Conservation (phyloP, 2,888 invertebrate species). For the Caradrina clavipalpis region DNA sequence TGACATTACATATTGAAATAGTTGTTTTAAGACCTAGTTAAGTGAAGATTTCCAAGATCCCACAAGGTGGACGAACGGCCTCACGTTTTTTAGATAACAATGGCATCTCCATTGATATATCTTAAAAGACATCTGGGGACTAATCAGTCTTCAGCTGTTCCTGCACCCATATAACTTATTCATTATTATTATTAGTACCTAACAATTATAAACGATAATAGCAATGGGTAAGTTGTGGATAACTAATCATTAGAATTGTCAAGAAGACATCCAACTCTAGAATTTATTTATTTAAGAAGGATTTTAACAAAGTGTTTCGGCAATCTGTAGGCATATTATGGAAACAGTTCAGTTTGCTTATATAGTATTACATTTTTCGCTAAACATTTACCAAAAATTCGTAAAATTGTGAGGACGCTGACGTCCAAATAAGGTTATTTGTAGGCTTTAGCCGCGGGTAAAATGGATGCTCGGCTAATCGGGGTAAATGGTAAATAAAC, state of each 20-base stretch:
- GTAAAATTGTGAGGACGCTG: conserved; percentile 50
- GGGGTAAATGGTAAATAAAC: conserved; percentile 60
- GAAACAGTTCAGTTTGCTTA: conserved; percentile 10
- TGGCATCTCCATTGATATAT: too few relatives aligned
- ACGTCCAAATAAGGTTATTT: conserved; percentile 59
- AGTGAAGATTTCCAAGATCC: too few relatives aligned
- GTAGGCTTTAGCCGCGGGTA: conserved; percentile 50
- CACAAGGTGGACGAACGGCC: too few relatives aligned
- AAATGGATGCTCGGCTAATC: conserved; percentile 60
- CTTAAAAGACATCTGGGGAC: too few relatives aligned
- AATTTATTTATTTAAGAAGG: conserved; percentile 23
- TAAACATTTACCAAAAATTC: conserved; percentile 51
- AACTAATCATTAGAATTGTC: not conserved
- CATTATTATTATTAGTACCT: too few relatives aligned
- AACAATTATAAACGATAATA: too few relatives aligned
- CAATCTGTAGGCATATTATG: conserved; percentile 34
- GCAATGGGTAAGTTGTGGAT: not conserved
- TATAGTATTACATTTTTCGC: conserved; percentile 32
- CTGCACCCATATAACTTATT: too few relatives aligned
- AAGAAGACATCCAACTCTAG: not conserved
- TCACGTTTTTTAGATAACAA: too few relatives aligned
- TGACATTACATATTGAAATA: too few relatives aligned
- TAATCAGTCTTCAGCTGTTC: too few relatives aligned
- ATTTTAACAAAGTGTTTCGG: conserved; percentile 24
- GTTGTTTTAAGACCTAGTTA: too few relatives aligned